These are phyloP conservation scores for Stegana nigrithorax DNA, from an alignment of 2,888 invertebrate genomes.

Conservation along the genomic window DNA sequence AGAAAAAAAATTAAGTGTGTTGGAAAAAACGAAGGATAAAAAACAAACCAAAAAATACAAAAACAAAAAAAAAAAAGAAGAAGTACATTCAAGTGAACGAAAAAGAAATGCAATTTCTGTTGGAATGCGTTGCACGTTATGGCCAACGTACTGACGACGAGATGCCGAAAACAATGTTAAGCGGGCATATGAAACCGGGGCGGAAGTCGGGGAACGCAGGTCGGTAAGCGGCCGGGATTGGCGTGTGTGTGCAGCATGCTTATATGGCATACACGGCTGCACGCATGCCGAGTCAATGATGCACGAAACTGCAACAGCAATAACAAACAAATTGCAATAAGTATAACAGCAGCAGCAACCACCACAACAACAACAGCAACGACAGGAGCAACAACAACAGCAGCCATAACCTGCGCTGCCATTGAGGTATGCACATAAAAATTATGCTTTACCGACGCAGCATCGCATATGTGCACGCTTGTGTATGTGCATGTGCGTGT, in stretches of 20 bases:
- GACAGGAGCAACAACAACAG: neutral
- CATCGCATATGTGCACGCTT: neutral
- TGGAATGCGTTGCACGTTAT: conserved; percentile 19
- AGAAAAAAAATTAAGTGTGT: conserved; percentile 9
- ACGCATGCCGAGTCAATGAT: conserved; percentile 37
- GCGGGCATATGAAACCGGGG: no score
- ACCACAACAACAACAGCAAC: neutral
- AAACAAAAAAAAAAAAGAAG: no score
- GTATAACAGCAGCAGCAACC: conserved; percentile 20
- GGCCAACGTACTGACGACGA: neutral
- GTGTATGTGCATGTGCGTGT: neutral
- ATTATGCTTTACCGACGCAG: no score
- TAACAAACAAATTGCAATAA: conserved; percentile 2
- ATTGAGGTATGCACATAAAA: no score
- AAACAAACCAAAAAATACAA: no score
- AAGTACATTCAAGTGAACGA: no score
- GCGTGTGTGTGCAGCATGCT: no score
- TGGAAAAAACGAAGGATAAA: no score
- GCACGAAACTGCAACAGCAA: conserved; percentile 33
- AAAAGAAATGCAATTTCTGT: conserved; percentile 3
- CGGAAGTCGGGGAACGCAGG: no score
- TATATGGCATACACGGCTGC: conserved; percentile 13
- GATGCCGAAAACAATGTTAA: no score
- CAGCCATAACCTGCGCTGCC: no score
- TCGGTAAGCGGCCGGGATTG: no score